phyloP scores from a whole-genome alignment of 2,888 invertebrate species.

The Eugnorisma glareosa region DNA sequence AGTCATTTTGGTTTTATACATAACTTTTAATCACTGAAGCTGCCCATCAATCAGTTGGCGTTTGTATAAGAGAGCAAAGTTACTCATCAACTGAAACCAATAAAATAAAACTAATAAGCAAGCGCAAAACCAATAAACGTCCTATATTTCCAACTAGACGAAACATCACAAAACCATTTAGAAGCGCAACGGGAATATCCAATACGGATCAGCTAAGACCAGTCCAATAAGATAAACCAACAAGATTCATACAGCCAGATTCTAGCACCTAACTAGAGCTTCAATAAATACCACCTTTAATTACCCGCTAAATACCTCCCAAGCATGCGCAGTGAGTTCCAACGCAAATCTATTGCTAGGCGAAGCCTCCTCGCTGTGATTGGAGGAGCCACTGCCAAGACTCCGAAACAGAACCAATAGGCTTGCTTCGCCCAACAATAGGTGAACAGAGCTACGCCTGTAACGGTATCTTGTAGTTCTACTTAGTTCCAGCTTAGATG shows the following conservation, averaged over 20 bases:
- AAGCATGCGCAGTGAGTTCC: conserved; percentile 57
- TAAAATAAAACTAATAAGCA: not conserved
- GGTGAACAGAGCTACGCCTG: conserved; percentile 78
- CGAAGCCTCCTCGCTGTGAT: conserved; percentile 80
- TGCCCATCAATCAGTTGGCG: not conserved
- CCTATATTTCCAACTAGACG: not conserved
- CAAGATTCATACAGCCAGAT: not conserved
- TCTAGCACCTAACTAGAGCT: conserved; percentile 18
- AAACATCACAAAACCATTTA: not conserved
- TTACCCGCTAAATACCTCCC: conserved; percentile 67
- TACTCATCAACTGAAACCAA: not conserved
- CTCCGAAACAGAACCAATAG: conserved; percentile 75
- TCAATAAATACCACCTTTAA: conserved; percentile 53
- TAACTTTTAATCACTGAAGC: no score
- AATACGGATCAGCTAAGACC: not conserved
- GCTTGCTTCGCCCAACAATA: conserved; percentile 79
- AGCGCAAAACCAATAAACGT: not conserved
- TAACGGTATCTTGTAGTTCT: conserved; percentile 70
- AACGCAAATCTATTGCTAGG: conserved; percentile 78
- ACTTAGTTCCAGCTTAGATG: conserved; percentile 56
- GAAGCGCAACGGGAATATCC: not conserved
- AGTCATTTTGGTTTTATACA: not conserved
- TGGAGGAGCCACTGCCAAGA: conserved; percentile 77
- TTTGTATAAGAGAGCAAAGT: not conserved
- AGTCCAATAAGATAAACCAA: not conserved